A percentile compares a stretch with the other conserved stretches of the same genome.
These are phyloP conservation scores for Acrobeloides nanus DNA, from an alignment of 2,888 invertebrate species.

Conservation along the genomic window DNA sequence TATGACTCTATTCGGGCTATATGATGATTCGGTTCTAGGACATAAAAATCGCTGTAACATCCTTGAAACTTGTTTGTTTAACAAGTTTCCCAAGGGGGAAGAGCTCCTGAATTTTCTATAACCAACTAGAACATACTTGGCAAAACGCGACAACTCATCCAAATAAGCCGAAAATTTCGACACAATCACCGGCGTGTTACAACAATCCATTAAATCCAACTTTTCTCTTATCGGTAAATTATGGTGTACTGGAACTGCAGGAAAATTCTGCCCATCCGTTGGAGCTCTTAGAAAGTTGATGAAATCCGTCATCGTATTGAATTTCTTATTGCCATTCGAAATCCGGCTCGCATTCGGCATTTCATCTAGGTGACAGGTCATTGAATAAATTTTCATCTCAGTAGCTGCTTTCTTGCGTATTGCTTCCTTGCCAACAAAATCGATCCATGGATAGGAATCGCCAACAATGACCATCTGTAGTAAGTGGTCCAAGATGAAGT, in stretches of 20 bases:
- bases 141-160: constrained; percentile 19
- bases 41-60: too few relatives aligned
- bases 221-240: constrained; percentile 8
- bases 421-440: constrained; percentile 33
- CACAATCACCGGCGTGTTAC: constrained; percentile 16
- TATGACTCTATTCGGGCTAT: too few relatives aligned
- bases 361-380: constrained; percentile 25
- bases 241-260: constrained; percentile 12
- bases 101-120: too few relatives aligned
- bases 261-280: constrained; percentile 7
- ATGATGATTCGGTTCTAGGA: too few relatives aligned
- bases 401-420: constrained; percentile 5
- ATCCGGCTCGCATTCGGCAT: too few relatives aligned
- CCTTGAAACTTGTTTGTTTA: too few relatives aligned
- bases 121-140: constrained; percentile 15
- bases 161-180: constrained; percentile 20
- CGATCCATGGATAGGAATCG: constrained; percentile 34
- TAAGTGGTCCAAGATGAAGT: constrained; percentile 42
- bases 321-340: too few relatives aligned
- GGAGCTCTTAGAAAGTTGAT: not conserved
- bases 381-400: constrained; percentile 22
- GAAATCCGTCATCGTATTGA: too few relatives aligned
- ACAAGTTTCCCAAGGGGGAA: too few relatives aligned
- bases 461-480: constrained; percentile 38
- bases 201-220: not conserved